These are phyloP conservation scores for Trichacis sp. DNA, from an alignment of 2,888 invertebrate species.

Conservation along the genomic window DNA sequence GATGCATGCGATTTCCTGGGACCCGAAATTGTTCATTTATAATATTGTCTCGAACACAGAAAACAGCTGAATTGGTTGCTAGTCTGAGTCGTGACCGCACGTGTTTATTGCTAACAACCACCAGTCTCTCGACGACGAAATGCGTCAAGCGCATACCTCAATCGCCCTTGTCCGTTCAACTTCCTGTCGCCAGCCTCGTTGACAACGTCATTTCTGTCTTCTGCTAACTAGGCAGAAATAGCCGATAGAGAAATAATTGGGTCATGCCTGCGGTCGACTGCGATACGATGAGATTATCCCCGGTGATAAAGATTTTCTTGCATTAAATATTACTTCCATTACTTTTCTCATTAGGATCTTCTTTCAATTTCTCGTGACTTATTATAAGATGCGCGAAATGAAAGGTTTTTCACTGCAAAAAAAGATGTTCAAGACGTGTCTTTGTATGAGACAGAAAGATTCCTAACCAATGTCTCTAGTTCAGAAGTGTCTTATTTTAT, in stretches of 20 bases:
- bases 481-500: too few species aligned
- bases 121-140: conserved; percentile 48
- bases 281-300: conserved; percentile 62
- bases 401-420: too few species aligned
- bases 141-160: conserved; percentile 58
- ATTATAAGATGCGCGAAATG: too few species aligned
- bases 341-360: too few species aligned
- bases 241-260: conserved; percentile 61
- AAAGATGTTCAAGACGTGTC: too few species aligned
- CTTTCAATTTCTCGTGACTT: too few species aligned
- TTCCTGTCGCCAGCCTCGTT: conserved; percentile 34
- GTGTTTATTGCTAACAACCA: conserved; percentile 48
- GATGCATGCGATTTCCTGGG: conserved; percentile 29
- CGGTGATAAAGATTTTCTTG: conserved; percentile 56
- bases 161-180: conserved; percentile 40
- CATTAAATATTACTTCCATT: too few species aligned
- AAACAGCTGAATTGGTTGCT: conserved; percentile 40
- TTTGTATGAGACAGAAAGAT: too few species aligned
- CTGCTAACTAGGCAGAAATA: conserved; percentile 46
- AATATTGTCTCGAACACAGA: conserved; percentile 41
- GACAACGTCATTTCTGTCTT: conserved; percentile 48
- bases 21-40: conserved; percentile 39
- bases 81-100: conserved; percentile 54
- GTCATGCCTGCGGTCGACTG: conserved; percentile 57
- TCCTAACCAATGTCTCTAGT: too few species aligned